Evolutionary conservation across 2,113 vertebrate genomes (phyloP).

Genomic region (Pongo abelii): DNA sequence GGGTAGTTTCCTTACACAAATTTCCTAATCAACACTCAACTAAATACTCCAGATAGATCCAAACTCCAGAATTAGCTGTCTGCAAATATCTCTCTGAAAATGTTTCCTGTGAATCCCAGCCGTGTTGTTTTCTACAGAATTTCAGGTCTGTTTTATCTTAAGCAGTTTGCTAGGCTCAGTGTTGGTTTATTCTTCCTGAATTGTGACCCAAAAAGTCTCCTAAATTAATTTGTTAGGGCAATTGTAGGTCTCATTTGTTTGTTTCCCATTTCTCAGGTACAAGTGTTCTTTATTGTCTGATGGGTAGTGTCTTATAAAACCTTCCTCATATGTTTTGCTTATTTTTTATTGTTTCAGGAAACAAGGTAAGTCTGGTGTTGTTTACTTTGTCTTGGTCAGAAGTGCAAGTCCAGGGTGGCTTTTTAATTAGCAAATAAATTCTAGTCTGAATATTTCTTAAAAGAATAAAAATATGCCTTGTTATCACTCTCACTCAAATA

Average conservation of each 20-base stretch:
- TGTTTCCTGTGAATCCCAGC: background rate
- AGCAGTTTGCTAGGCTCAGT: background rate
- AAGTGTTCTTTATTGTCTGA: background rate
- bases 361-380: background rate
- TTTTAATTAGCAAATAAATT: background rate
- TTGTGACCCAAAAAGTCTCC: background rate
- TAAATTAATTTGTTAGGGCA: background rate
- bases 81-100: background rate
- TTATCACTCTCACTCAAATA: constrained; percentile 12
- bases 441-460: background rate
- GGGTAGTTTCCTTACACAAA: background rate
- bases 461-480: background rate
- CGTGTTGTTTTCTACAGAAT: background rate
- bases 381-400: background rate
- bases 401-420: background rate
- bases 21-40: background rate
- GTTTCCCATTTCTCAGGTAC: background rate
- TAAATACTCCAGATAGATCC: background rate
- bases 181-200: background rate
- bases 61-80: background rate
- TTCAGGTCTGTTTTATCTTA: background rate
- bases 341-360: background rate
- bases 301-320: background rate
- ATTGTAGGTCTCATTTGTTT: background rate
- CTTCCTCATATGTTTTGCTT: background rate